Evolutionary conservation across 2,797 vertebrate genomes (phyloP).

Genomic region (Erpetoichthys calabaricus): DNA sequence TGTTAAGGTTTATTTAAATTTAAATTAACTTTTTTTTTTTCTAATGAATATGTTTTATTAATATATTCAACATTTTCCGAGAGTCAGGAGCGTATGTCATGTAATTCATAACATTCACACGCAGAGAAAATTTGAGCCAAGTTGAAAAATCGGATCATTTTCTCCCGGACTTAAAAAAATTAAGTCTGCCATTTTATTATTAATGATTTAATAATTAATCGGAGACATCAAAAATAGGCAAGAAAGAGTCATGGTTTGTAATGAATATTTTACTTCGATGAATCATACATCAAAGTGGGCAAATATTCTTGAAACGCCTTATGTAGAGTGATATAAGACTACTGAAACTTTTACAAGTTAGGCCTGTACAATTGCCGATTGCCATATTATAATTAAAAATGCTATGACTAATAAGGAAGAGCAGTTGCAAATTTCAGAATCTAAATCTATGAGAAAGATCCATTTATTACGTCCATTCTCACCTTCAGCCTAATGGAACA

Average conservation of each 20-base stretch:
- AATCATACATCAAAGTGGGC: constrained; percentile 42
- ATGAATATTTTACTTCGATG: constrained; percentile 51
- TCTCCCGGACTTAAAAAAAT: constrained; percentile 15
- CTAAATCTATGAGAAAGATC: constrained; percentile 7
- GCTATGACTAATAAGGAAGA: constrained; percentile 10
- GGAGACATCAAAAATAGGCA: constrained; percentile 48
- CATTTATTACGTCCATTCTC: constrained; percentile 4
- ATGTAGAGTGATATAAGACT: constrained; percentile 15
- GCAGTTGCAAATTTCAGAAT: not conserved
- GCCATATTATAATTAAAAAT: constrained; percentile 9
- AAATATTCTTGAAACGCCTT: constrained; percentile 15
- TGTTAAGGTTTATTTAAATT: too few relatives aligned
- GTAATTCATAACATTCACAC: too few relatives aligned
- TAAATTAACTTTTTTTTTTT: too few relatives aligned
- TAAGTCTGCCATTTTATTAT: constrained; percentile 44
- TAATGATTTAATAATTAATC: constrained; percentile 55
- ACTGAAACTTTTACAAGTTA: constrained; percentile 33
- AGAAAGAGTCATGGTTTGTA: constrained; percentile 46
- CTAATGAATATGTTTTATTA: too few relatives aligned
- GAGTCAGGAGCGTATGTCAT: too few relatives aligned
- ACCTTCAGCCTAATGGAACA: constrained; percentile 5
- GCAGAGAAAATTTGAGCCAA: too few relatives aligned
- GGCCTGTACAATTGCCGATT: constrained; percentile 16
- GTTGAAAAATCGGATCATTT: not conserved
- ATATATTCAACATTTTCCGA: too few relatives aligned